phyloP scores from a whole-genome alignment of 1,140 invertebrate species.

The Drosophila lacteicornis region DNA sequence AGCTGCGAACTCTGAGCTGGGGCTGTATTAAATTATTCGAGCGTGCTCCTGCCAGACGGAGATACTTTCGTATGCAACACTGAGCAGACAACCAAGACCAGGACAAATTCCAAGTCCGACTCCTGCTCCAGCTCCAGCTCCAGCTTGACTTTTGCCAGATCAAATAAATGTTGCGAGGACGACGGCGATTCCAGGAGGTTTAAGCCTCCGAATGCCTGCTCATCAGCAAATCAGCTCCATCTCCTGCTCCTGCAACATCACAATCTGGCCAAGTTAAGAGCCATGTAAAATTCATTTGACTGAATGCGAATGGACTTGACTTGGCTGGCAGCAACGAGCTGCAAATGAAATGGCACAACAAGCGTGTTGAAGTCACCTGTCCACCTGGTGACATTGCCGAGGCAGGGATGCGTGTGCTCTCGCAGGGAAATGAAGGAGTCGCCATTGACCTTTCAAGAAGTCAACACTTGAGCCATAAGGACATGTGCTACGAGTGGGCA shows the following conservation, averaged over 20 bases:
- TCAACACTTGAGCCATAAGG: constrained; percentile 8
- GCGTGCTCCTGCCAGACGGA: constrained; percentile 68
- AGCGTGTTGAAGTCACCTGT: constrained; percentile 43
- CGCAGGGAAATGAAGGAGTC: neutral
- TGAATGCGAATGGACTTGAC: constrained; percentile 31
- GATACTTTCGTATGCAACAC: constrained; percentile 79
- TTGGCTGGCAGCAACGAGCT: constrained; percentile 35
- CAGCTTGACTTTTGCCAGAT: constrained; percentile 50
- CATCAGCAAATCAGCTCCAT: constrained; percentile 72
- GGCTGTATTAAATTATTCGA: constrained; percentile 79
- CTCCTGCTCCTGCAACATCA: constrained; percentile 25
- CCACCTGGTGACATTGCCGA: constrained; percentile 22
- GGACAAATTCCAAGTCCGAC: constrained; percentile 23
- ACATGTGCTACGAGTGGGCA: neutral
- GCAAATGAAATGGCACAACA: constrained; percentile 53
- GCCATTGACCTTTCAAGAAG: constrained; percentile 41
- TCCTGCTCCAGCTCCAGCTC: neutral
- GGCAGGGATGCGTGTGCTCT: neutral
- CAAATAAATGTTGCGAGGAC: constrained; percentile 44
- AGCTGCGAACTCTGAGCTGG: neutral
- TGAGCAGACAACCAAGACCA: constrained; percentile 58
- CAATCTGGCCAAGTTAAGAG: constrained; percentile 58
- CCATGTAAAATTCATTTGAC: constrained; percentile 74
- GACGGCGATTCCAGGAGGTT: constrained; percentile 26
- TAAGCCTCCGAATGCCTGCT: constrained; percentile 40